Evolutionary conservation across 2,888 invertebrate species (phyloP).

Genomic region (Mechanitis mazaeus): DNA sequence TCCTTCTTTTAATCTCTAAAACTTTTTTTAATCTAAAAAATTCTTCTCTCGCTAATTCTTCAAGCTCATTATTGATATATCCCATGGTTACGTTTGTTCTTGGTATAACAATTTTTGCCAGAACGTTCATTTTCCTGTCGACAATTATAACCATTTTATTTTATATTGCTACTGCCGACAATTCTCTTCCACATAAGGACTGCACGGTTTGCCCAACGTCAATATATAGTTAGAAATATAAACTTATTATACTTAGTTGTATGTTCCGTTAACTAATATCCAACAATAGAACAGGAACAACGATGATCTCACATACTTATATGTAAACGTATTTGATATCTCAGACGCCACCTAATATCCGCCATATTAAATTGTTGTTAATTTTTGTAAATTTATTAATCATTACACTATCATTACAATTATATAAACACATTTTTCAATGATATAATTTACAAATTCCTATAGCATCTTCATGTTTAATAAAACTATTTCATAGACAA

Average conservation of each 20-base stretch:
- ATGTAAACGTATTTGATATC: too few relatives aligned
- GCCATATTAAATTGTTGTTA: conserved; percentile 1
- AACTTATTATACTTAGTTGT: not conserved
- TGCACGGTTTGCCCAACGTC: conserved; percentile 32
- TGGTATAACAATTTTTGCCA: conserved; percentile 42
- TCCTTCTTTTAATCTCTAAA: conserved; percentile 33
- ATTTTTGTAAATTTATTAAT: not conserved
- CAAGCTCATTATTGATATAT: conserved; percentile 39
- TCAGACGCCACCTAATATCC: not conserved
- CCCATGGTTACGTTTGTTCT: conserved; percentile 35
- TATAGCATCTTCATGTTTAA: not conserved
- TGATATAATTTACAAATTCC: not conserved
- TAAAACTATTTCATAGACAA: not conserved
- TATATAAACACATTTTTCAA: too few relatives aligned
- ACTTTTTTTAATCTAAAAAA: conserved; percentile 42
- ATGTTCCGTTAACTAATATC: not conserved
- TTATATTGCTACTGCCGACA: conserved; percentile 30
- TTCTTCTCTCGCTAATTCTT: conserved; percentile 42
- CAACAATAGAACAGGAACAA: too few relatives aligned
- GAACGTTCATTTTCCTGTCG: conserved; percentile 43
- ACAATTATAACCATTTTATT: conserved; percentile 27
- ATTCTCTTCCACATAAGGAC: conserved; percentile 38
- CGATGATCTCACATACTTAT: too few relatives aligned
- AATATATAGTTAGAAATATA: conserved; percentile 1
- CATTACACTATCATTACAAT: not conserved